phyloP scores from a whole-genome alignment of 2,888 invertebrate genomes.

The Galeruca laticollis region DNA sequence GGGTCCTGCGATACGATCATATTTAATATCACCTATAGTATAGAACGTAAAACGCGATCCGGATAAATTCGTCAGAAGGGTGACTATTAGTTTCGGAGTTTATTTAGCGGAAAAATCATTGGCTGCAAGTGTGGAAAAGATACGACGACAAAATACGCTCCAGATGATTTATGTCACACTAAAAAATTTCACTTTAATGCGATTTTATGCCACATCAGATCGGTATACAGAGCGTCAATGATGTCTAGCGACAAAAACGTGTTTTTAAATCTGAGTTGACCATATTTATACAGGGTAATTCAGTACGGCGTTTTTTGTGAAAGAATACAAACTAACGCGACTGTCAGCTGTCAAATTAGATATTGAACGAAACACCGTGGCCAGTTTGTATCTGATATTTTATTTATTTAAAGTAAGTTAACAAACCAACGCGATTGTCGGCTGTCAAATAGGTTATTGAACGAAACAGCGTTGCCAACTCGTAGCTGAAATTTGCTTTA shows the following conservation, averaged over 20 bases:
- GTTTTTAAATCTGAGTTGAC: no score
- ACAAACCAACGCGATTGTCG: no score
- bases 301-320: no score
- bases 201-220: constrained; percentile 1
- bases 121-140: constrained; percentile 46
- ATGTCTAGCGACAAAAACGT: neutral
- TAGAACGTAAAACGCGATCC: neutral
- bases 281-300: no score
- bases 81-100: constrained; percentile 42
- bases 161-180: constrained; percentile 20
- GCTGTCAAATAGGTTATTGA: no score
- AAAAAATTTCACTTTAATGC: constrained; percentile 26
- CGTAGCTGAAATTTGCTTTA: no score
- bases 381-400: no score
- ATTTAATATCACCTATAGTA: neutral
- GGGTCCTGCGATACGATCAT: neutral
- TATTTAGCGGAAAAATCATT: constrained; percentile 50
- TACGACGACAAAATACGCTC: constrained; percentile 28
- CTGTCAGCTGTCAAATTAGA: no score
- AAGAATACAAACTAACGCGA: no score
- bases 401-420: no score
- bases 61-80: constrained; percentile 31
- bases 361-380: no score
- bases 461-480: no score
- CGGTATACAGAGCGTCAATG: neutral